Base-by-base conservation (phyloP, 2,113 vertebrate species). In the Haplochromis burtoni region DNA sequence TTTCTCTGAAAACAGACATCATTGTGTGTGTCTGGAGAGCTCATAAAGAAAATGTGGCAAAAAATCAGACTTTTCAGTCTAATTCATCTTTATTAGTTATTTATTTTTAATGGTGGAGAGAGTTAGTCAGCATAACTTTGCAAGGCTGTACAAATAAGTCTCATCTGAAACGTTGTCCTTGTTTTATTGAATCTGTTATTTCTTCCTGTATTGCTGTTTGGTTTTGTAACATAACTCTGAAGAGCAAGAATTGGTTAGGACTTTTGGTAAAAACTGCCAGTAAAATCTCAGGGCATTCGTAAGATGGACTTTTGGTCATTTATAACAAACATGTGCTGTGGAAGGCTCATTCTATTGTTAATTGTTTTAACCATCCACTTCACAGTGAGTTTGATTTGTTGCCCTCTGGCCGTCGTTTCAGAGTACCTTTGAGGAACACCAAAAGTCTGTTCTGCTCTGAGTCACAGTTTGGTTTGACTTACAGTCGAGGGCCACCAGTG, bases 321-420 rank as follows among this genome's bases (percentile, higher is more conserved):
- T 59, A 31, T 31, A 59, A 31, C 26, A 59, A 59, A 59, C 14
- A 55, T 4, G 14, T 1, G 26, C 26, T 59, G 55, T 59, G 55
- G 55, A 59, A 59, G 8, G 26, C 55, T 59, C 55, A 10, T 59
- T 4, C 14, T 59, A 31, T 17, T 59, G 55, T 31, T 59, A 59
- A 59, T 59, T 59, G 26, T 59, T 59, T 59, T 31, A 59, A 59
- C 14, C 2, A 31, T 59, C 55, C 26, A 59, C 14, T 17, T 59
- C 0, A 59, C 55, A 31, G 24, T 59, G 55, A 59, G 24, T 59
- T 59, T 59, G 26, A 59, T 16, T 59, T 59, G 26, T 17, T 59
- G 55, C 55, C 55, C 1, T 59, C 26, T 59, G 26, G 0, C 14
- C 26, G 0, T 55, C 1, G 2, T 59, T 59, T 59, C 55, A 59